These are phyloP conservation scores for Stenchaetothrips biformis DNA, from an alignment of 2,888 invertebrate species.

Conservation along the genomic window DNA sequence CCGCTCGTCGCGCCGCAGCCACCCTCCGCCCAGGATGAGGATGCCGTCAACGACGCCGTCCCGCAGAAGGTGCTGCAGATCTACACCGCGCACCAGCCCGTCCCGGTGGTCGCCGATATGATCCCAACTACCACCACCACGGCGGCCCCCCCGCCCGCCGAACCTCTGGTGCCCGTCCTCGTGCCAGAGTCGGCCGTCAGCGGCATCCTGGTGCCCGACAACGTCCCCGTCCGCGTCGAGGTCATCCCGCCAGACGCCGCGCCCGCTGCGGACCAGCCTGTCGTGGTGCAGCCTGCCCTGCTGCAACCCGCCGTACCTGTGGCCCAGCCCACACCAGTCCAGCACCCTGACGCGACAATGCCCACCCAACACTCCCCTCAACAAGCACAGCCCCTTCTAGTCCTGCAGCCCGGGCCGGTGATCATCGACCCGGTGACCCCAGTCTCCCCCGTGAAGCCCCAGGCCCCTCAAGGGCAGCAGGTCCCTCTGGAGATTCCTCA, in stretches of 20 bases:
- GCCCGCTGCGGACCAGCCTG: neutral
- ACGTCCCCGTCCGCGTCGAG: neutral
- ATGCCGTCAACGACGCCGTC: neutral
- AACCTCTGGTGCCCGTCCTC: neutral
- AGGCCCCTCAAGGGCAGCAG: no score
- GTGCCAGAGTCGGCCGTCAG: conserved; percentile 5
- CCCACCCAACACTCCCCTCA: no score
- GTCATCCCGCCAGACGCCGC: neutral
- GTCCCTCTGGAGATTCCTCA: no score
- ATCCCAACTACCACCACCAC: neutral
- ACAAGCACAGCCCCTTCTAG: no score
- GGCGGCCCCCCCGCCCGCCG: neutral
- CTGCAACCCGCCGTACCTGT: conserved; percentile 5
- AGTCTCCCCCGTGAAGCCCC: no score
- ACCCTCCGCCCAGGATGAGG: no score
- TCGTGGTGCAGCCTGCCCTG: neutral
- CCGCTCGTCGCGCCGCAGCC: neutral
- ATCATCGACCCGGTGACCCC: no score
- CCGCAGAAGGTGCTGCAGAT: neutral
- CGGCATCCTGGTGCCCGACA: neutral
- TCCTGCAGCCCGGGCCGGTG: no score
- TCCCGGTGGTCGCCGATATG: neutral
- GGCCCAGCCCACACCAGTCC: neutral
- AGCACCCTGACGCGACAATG: no score
- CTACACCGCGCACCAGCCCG: neutral